Base-by-base conservation (phyloP, 2,797 vertebrate genomes). In the Argya squamiceps region DNA sequence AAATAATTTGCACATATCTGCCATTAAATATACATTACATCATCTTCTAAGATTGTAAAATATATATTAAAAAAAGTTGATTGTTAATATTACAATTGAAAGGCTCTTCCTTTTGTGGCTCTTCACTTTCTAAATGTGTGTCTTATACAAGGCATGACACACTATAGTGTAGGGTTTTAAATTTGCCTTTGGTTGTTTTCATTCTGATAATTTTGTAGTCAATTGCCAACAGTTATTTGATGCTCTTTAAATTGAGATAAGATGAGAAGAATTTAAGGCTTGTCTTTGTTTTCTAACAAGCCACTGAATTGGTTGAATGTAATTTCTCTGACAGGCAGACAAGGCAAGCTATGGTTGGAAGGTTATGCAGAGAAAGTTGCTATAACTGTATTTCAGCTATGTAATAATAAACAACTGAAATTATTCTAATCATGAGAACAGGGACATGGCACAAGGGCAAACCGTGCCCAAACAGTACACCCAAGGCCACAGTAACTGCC, bases 21-120 rank as follows among this genome's bases (percentile, higher is more conserved):
- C 36, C 6, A 3, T 46, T 73, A 59, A 60, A 70, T 79, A 36
- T 41, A 36, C 0, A 0, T 32, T 58, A 12, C 13, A 24, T 60
- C 3, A 16, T 67, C n/a, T 24, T 65, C 55, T 39, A 50, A 59
- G n/a, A 43, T 24, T 37, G 11, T 73, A 46, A 70, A 12, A 13
- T 19, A 3, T 3, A 3, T 68, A 11, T 86, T 71, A 79, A 50
- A 4, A 3, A 4, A 65, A 37, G 5, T 39, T 67, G 5, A 17
- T 63, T 79, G 85, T 39, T 74, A 49, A 11, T 67, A 52, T 4
- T 74, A 17, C 6, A 27, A 1, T 59, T 77, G 36, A 59, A 52
- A 88, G 29, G 3, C 13, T 88, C n/a, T 79, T 79, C 43, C 15
- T 8, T 73, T 52, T 73, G 15, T 89, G 30, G 12, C 15, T 60